A percentile compares a stretch with the other conserved stretches of the same genome.
These are phyloP conservation scores for Bombus difficillimus DNA, from an alignment of 1,140 invertebrate genomes.

Conservation along the genomic window DNA sequence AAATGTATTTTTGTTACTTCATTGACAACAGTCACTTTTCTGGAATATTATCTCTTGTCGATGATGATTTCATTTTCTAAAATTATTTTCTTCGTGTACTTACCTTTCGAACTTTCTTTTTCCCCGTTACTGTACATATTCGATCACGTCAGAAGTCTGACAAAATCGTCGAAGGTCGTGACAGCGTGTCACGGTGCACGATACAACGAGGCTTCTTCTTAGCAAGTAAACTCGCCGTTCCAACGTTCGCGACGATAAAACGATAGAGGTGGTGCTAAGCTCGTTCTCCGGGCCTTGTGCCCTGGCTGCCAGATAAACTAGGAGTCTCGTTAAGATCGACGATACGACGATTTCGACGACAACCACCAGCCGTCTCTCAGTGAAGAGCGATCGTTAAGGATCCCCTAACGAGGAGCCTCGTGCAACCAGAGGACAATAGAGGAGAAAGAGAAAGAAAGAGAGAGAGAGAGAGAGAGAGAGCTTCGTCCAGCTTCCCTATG, in stretches of 20 bases:
- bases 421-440: conserved; percentile 60
- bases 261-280: conserved; percentile 39
- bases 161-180: background rate
- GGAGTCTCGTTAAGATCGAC: conserved; percentile 64
- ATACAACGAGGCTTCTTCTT: conserved; percentile 31
- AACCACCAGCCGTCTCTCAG: conserved; percentile 40
- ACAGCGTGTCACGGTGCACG: background rate
- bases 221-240: background rate
- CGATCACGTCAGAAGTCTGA: background rate
- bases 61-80: too few relatives aligned
- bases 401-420: conserved; percentile 62
- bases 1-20: too few relatives aligned
- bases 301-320: conserved; percentile 49
- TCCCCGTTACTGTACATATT: too few relatives aligned
- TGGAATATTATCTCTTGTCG: too few relatives aligned
- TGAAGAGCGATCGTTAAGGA: conserved; percentile 69
- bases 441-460: too few relatives aligned
- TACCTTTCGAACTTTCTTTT: too few relatives aligned
- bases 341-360: conserved; percentile 65
- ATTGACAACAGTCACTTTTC: too few relatives aligned
- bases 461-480: background rate
- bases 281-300: conserved; percentile 5
- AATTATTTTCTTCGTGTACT: too few relatives aligned
- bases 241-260: conserved; percentile 24
- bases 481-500: conserved; percentile 43